Evolutionary conservation across 2,888 invertebrate genomes (phyloP), one percentile per base, ranked within the genome.

Genomic region (Temnothorax ravouxi): DNA sequence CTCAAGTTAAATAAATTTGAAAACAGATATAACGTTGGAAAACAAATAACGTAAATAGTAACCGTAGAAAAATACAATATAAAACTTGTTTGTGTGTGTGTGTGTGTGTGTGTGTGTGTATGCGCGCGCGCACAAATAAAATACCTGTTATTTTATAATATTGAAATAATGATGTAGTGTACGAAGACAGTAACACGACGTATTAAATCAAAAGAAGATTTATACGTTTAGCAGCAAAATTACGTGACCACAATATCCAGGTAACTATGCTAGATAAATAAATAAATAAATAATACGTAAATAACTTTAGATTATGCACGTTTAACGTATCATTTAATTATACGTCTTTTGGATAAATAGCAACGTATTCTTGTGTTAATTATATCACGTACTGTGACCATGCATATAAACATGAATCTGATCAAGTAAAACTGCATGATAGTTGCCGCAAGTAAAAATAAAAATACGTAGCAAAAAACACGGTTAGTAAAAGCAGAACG

Each of bases 41-140:
- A 6, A 8, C 47, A 75, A 77, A 84, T 84, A 72, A 88, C 13
- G n/a, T 47, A 71, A 52, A 38, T 52, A 29, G 77, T 84, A 76
- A 34, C 6, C 4, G 34, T 34, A 34, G 34, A 34, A 34, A 34
- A 34, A 34, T 34, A 34, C 6, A 34, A 34, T 34, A 34, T 34
- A 34, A 34, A 34, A 34, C 34, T 34, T 3, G 3, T n/a, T n/a
- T n/a, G n/a, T n/a, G n/a, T n/a, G n/a, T 25, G 25, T 25, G 25
- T 34, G 34, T 34, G 34, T 34, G 34, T 34, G 34, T 6, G 34
- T 34, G 34, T 34, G 34, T 34, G 34, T 34, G 34, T 34, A 6
- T 6, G 34, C 34, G 34, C 34, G 34, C 34, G 34, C 34, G 6
- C 34, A 34, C 34, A 6, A 34, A 34, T 34, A 34, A 34, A 34